phyloP scores from a whole-genome alignment of 2,888 invertebrate genomes.

The Sialis fuliginosa region DNA sequence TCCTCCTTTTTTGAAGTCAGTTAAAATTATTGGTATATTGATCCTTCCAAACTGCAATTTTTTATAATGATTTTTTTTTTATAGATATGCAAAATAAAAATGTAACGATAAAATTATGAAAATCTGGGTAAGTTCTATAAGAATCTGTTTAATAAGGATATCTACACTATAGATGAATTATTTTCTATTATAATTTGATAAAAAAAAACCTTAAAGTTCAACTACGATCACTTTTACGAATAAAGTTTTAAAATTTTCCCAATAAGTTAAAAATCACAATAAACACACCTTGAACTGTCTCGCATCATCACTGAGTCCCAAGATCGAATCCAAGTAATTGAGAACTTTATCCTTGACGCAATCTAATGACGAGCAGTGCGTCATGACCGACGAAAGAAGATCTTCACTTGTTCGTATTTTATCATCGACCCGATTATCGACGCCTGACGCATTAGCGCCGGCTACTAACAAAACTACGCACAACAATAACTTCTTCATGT shows the following conservation, averaged over 20 bases:
- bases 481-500: constrained; percentile 9
- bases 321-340: constrained; percentile 51
- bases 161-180: too few species aligned
- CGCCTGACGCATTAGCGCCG: constrained; percentile 28
- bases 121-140: too few species aligned
- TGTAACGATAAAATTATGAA: too few species aligned
- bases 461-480: constrained; percentile 16
- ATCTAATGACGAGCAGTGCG: constrained; percentile 53
- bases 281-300: constrained; percentile 28
- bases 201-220: too few species aligned
- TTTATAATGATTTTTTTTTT: too few species aligned
- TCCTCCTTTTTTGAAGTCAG: too few species aligned
- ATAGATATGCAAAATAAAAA: too few species aligned
- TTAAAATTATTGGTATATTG: too few species aligned
- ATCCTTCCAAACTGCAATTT: too few species aligned
- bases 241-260: not conserved
- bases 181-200: too few species aligned
- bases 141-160: not conserved
- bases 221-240: too few species aligned
- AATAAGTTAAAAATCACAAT: not conserved
- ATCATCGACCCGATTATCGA: constrained; percentile 34
- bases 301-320: constrained; percentile 41
- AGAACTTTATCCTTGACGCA: constrained; percentile 65
- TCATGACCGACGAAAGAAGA: constrained; percentile 49
- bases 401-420: constrained; percentile 46